Evolutionary conservation across 2,113 vertebrate species (phyloP).

Genomic region (Leuciscus idus): DNA sequence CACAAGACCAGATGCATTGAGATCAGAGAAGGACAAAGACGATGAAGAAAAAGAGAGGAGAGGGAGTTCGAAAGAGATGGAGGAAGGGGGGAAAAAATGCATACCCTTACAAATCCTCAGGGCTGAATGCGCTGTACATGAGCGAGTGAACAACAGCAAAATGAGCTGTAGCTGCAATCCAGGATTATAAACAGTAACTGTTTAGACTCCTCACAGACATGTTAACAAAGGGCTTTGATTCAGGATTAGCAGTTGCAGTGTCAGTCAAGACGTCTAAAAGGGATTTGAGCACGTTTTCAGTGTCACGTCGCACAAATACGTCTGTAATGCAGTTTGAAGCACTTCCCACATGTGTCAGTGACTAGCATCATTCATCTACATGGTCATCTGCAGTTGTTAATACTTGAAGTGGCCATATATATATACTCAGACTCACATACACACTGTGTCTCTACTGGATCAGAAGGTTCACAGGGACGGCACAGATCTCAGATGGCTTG

Average conservation of each 20-base stretch:
- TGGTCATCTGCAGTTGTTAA: constrained; percentile 31
- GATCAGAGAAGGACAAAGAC: constrained; percentile 41
- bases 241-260: constrained; percentile 68
- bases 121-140: constrained; percentile 21
- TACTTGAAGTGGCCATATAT: constrained; percentile 25
- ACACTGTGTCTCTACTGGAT: constrained; percentile 50
- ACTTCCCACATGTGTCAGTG: background rate
- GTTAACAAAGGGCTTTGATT: constrained; percentile 64
- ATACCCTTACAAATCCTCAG: constrained; percentile 52
- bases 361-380: background rate
- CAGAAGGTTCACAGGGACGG: constrained; percentile 65
- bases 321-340: constrained; percentile 43
- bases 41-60: constrained; percentile 49
- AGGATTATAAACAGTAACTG: constrained; percentile 24
- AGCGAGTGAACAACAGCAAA: constrained; percentile 14
- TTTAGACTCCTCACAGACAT: constrained; percentile 33
- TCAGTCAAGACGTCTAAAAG: constrained; percentile 70
- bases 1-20: constrained; percentile 34
- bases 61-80: background rate
- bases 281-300: background rate
- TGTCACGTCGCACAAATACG: constrained; percentile 67
- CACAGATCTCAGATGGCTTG: constrained; percentile 47
- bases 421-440: background rate
- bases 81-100: constrained; percentile 23
- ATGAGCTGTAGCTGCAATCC: constrained; percentile 23